Conservation (phyloP, 1,140 invertebrate species). For the Vollenhovia emeryi region DNA sequence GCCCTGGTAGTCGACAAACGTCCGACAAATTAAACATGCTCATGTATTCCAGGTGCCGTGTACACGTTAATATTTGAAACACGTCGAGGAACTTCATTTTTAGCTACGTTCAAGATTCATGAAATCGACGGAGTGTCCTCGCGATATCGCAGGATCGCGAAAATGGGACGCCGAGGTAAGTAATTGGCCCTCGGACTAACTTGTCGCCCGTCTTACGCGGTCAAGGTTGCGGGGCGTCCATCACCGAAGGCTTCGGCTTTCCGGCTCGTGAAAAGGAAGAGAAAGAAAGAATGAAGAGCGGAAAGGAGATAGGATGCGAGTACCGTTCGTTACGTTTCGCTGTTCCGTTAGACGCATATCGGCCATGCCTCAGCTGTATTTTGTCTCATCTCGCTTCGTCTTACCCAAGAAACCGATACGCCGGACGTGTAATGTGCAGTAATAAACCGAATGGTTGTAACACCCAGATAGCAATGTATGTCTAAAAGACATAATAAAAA, state of each 20-base stretch:
- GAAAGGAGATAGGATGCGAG: slow-evolving; percentile 58
- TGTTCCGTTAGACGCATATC: slow-evolving; percentile 70
- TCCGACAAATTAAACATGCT: background rate
- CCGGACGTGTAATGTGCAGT: background rate
- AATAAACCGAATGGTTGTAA: no score
- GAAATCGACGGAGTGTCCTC: background rate
- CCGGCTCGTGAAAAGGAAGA: background rate
- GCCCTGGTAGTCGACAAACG: background rate
- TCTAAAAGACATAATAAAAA: no score
- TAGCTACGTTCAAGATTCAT: background rate
- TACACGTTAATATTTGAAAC: background rate
- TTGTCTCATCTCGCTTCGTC: slow-evolving; percentile 38
- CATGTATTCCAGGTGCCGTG: background rate
- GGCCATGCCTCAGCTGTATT: slow-evolving; percentile 47
- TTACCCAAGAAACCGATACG: background rate
- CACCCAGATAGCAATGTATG: no score
- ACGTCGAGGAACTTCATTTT: background rate
- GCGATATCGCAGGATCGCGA: background rate
- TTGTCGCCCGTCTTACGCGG: slow-evolving; percentile 20
- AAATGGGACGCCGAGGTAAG: slow-evolving; percentile 23
- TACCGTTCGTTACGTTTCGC: slow-evolving; percentile 64
- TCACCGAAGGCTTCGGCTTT: background rate
- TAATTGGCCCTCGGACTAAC: slow-evolving; percentile 24
- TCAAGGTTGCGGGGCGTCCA: slow-evolving; percentile 54
- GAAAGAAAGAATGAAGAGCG: slow-evolving; percentile 40